Evolutionary conservation across 2,113 vertebrate genomes (phyloP), one percentile per base, ranked within the genome.

Genomic region (Psittacara wagleri): DNA sequence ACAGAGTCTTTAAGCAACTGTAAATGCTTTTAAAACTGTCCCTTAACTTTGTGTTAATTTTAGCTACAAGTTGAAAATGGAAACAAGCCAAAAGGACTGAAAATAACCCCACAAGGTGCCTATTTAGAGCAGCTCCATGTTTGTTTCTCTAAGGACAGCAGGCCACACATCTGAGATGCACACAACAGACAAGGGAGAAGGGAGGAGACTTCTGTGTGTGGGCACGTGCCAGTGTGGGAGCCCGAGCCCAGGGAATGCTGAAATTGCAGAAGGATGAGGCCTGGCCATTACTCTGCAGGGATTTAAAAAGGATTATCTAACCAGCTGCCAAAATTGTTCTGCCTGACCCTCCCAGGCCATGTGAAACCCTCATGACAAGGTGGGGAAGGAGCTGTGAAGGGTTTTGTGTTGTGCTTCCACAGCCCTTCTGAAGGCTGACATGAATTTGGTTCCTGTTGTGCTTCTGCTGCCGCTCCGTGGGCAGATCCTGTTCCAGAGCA

Each of bases 191-290:
- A 20, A 28, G 24, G n/a, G 17, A 27, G 14, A 24, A 1, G 13
- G 28, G 33, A 59, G 13, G 41, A 9, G 39, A 54, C 5, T 61
- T 43, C 52, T 44, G 69, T 19, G 22, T 2, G 12, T 7, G 39
- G 23, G n/a, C 68, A 15, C 0, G 14, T 9, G n/a, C 57, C n/a
- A 9, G 33, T 2, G 1, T 2, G 29, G 49, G 13, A 61, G 37
- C 33, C 10, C 0, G 6, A 37, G 52, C 5, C 2, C 39, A 15
- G 69, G 82, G 49, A 33, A 33, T 2, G 33, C 39, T 31, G 55
- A 46, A n/a, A 5, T 10, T 10, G 27, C 59, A 39, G 48, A 5
- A 48, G 20, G 61, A 28, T 62, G 11, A 37, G 49, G n/a, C 51
- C 43, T 17, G 82, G 33, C 70, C 14, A 1, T 23, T 48, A 16